Percentiles rank a stretch among this genome's conserved stretches.
phyloP scores from a whole-genome alignment of 1,140 invertebrate species.

The Calliopsis andreniformis region DNA sequence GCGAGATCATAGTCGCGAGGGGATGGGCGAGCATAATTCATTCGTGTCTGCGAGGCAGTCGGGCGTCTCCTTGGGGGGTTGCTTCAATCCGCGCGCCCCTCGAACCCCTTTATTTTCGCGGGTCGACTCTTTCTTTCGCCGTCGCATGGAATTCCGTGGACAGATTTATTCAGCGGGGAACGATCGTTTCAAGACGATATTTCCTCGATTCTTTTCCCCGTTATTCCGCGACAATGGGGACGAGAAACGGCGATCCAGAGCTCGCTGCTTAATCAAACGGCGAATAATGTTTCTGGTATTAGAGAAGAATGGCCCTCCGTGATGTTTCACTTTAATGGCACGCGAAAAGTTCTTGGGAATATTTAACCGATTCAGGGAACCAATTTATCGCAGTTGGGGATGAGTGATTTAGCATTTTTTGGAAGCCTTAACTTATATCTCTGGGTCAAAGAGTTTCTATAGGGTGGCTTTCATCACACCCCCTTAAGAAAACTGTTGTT shows the following conservation, averaged over 20 bases:
- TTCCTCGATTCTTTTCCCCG: slow-evolving; percentile 7
- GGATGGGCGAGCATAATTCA: slow-evolving; percentile 25
- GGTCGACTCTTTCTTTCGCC: neutral
- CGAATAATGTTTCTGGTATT: neutral
- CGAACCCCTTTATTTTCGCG: slow-evolving; percentile 37
- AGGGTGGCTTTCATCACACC: too few species aligned
- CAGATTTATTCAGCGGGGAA: slow-evolving; percentile 32
- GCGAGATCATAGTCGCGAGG: slow-evolving; percentile 19
- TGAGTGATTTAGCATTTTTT: too few species aligned
- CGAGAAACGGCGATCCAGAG: slow-evolving; percentile 6
- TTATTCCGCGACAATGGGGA: slow-evolving; percentile 38
- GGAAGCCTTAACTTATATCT: too few species aligned
- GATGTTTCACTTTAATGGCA: neutral
- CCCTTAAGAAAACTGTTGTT: too few species aligned
- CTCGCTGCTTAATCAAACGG: slow-evolving; percentile 11
- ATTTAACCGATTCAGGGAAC: too few species aligned
- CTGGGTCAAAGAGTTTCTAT: too few species aligned
- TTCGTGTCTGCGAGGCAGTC: slow-evolving; percentile 33
- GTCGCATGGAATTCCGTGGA: neutral
- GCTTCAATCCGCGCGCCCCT: neutral
- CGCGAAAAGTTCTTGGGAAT: too few species aligned
- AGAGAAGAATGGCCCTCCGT: neutral
- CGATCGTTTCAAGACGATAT: neutral
- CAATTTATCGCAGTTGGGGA: too few species aligned
- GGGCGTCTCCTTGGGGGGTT: slow-evolving; percentile 30